Evolutionary conservation across 2,113 vertebrate genomes (phyloP), one percentile per base, ranked within the genome.

Genomic region (Acrocephalus kingi): DNA sequence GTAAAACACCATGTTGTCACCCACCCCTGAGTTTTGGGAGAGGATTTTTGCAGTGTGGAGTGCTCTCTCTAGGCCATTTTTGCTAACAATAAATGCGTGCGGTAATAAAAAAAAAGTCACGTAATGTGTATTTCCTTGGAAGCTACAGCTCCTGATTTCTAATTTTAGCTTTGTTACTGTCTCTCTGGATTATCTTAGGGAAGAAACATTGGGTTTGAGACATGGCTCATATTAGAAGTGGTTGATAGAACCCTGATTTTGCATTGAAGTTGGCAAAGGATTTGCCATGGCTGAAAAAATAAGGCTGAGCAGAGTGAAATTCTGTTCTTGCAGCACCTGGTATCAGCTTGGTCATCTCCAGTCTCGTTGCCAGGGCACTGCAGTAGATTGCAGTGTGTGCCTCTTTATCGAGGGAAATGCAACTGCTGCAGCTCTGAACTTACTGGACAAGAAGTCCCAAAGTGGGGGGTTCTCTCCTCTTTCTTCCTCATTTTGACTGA

Each of bases 101-200:
- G 83, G 86, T 97, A 94, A 90, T 94, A 94, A 96, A 96, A 95
- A 95, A 90, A 90, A 94, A 80, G 13, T 92, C 92, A 93, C 2
- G 0, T 85, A 91, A 75, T 89, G 77, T 94, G 72, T 86, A 86
- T 77, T 95, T 91, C 92, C 76, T 94, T 88, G 79, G 82, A 96
- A 96, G 87, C 93, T 77, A 63, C 92, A 92, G 79, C 79, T 90
- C 72, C 85, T 78, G 64, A 68, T 84, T 96, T 94, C 92, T 96
- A 95, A 96, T 95, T 96, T 96, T 96, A 94, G 94, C 79, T 91
- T 91, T 92, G 88, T 89, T 93, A 86, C 90, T 78, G 85, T 86
- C 76, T 95, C 88, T 85, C 66, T 52, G 88, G 82, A 81, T 95
- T 95, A 90, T 95, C 76, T 56, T 73, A 68, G 79, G 67, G 68